Evolutionary conservation across 30 jellyfish, hydroid and myxozoan species (phyloP), one percentile per base, ranked within the genome.

Genomic region (Turritopsis rubra): DNA sequence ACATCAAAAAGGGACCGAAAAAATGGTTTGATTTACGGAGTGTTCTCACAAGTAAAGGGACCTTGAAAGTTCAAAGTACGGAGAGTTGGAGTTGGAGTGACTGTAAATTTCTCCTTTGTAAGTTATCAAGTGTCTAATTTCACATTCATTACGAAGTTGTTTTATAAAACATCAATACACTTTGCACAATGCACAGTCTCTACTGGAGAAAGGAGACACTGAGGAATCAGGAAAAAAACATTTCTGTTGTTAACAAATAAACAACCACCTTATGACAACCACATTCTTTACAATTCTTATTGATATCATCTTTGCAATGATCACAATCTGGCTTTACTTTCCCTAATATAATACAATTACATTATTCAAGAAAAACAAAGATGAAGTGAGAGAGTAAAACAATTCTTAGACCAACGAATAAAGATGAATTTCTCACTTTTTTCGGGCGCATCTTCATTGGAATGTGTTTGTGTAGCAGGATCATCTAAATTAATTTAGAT

Each of bases 311-410:
- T 81, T 88, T 88, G 85, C 98, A 92, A 29, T 82, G 80, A 31
- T 79, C 81, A 79, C 98, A 92, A 53, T 88, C 96, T 18, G 96
- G 98, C 81, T 84, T 85, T 18, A 83, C 96, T 77, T 92, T 92
- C 79, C 98, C 98, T 92, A 75, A 1, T 28, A 29, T 53, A 24
- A 54, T 73, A 70, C 16, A n/a, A n/a, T n/a, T n/a, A n/a, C n/a
- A n/a, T n/a, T n/a, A 68, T 68, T n/a, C 28, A n/a, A 68, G 30
- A 17, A 0, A 68, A 9, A 1, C 30, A 68, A n/a, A 22, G 77
- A 68, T 68, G 77, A n/a, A 68, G 16, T 68, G 77, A 9, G 19
- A 68, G 1, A 68, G 21, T 23, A 22, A 22, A 0, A 68, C 16
- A 19, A 68, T 23, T 60, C 19, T 18, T 23, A 60, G 0, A 21